These are phyloP conservation scores for Arremon aurantiirostris DNA, from an alignment of 2,797 vertebrate genomes.

Conservation along the genomic window DNA sequence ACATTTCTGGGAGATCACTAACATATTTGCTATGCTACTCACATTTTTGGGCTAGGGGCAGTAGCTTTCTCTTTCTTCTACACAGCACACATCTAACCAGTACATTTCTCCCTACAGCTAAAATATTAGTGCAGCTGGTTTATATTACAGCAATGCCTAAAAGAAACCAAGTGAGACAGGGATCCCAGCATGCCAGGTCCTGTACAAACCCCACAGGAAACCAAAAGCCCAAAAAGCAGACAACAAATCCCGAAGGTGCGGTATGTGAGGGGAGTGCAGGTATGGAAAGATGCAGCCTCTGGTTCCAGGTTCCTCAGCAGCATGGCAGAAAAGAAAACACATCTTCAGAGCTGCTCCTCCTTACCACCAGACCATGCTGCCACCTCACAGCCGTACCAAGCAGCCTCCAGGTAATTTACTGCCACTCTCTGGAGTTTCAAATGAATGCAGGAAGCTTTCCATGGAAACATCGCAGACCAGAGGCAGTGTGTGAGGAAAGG, in stretches of 20 bases:
- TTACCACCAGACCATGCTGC: neutral
- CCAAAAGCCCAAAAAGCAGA: neutral
- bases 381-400: neutral
- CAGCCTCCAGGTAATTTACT: neutral
- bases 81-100: slow-evolving; percentile 6
- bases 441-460: neutral
- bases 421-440: neutral
- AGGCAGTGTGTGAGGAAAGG: neutral
- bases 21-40: slow-evolving; percentile 10
- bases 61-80: slow-evolving; percentile 24
- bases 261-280: neutral
- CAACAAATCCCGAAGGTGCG: fast-evolving
- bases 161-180: slow-evolving; percentile 4
- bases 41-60: slow-evolving; percentile 27
- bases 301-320: neutral
- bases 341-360: neutral
- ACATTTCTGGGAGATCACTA: slow-evolving; percentile 35
- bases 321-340: neutral
- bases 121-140: slow-evolving; percentile 34
- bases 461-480: neutral
- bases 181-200: neutral
- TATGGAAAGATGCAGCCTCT: neutral
- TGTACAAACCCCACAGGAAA: neutral
- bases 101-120: slow-evolving; percentile 32
- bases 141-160: neutral